These are phyloP conservation scores for Myotis daubentonii DNA, from an alignment of 2,797 vertebrate species.

Conservation along the genomic window DNA sequence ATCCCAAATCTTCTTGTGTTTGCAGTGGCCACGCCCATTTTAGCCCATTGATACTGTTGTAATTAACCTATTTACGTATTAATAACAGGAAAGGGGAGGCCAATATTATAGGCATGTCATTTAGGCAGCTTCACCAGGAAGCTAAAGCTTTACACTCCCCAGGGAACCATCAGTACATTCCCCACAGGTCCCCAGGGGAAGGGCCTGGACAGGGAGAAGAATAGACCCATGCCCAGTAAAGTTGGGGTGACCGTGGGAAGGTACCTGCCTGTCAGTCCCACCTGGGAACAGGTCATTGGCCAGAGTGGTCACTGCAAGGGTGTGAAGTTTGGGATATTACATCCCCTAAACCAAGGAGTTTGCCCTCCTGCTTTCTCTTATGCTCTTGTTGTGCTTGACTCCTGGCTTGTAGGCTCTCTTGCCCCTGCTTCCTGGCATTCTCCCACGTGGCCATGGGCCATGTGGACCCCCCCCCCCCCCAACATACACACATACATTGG, in stretches of 20 bases:
- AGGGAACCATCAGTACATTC: not conserved
- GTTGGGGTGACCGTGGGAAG: not conserved
- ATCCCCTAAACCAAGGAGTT: not conserved
- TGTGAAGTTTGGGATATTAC: not conserved
- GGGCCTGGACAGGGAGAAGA: not conserved
- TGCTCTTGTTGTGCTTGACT: not conserved
- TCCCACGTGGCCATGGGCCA: not conserved
- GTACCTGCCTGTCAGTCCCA: not conserved
- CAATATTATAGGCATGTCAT: too few relatives aligned
- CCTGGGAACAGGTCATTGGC: not conserved
- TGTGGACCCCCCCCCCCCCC: rapidly evolving
- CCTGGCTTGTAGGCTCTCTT: not conserved
- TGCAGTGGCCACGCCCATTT: not conserved
- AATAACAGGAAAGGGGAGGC: not conserved
- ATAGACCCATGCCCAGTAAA: not conserved
- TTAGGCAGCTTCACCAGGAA: not conserved
- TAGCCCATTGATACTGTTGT: not conserved
- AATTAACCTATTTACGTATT: not conserved
- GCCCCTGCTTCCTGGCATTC: not conserved
- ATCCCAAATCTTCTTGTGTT: not conserved
- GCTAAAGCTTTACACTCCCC: not conserved
- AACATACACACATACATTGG: not conserved
- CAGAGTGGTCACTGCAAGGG: not conserved
- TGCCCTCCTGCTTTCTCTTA: not conserved
- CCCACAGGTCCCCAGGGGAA: not conserved